Conservation (phyloP, 2,888 invertebrate genomes). For the Volucella bombylans region DNA sequence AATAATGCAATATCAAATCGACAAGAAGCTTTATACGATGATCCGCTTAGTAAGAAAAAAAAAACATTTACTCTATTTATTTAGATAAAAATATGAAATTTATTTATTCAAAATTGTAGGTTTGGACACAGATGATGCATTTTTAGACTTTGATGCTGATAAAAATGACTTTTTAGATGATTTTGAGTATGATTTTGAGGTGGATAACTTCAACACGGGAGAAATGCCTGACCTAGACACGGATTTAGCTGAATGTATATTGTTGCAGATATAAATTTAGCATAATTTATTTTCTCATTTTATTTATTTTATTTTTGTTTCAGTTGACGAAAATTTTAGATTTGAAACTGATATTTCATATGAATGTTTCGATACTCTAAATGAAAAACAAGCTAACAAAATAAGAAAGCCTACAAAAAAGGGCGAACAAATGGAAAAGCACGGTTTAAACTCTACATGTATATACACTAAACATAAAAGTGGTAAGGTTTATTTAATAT, state of each 20-base stretch:
- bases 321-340: constrained; percentile 50
- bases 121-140: constrained; percentile 26
- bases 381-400: constrained; percentile 4
- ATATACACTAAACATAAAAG: background rate
- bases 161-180: constrained; percentile 34
- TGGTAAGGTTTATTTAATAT: constrained; percentile 19
- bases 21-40: background rate
- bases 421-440: constrained; percentile 2
- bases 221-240: constrained; percentile 53
- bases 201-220: constrained; percentile 38
- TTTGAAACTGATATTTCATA: constrained; percentile 36
- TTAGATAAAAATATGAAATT: background rate
- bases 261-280: too few relatives aligned
- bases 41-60: background rate
- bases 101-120: background rate
- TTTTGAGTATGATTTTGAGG: constrained; percentile 45
- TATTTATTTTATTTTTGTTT: constrained; percentile 33
- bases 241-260: constrained; percentile 56
- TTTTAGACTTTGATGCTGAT: constrained; percentile 49
- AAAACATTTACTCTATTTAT: background rate
- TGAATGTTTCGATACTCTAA: background rate
- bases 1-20: background rate
- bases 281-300: background rate
- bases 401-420: constrained; percentile 3
- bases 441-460: background rate